Base-by-base conservation (phyloP, 35 echinoderm and acorn worm species). In the Ophioderma brevispina region DNA sequence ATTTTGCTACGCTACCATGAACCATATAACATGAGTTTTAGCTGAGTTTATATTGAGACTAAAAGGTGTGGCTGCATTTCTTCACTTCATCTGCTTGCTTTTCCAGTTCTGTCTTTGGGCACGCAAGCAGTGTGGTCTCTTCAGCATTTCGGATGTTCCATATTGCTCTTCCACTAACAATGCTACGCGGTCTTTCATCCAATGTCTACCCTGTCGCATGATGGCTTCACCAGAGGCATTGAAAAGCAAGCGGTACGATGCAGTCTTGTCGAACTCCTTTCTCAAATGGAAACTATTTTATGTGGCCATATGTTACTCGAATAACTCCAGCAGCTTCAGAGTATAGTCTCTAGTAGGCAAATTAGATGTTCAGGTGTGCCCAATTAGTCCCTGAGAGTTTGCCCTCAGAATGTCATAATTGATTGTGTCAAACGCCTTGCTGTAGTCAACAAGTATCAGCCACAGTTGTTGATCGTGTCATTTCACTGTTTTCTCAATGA, bases 391-490 rank as follows among this genome's bases (percentile, higher is more conserved):
- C 15, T 17, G 78, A 80, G 78, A 80, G 78, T 80, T 36, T 80
- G n/a, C 36, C 78, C 78, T 34, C 78, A 80, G 38, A 33, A 80
- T 33, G 36, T 17, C n/a, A 36, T 40, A 33, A 36, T 80, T 80
- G 31, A 84, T 40, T 32, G 82, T 56, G 82, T 56, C n/a, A n/a
- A 80, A 80, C 2, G 78, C 78, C 78, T 38, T 80, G 78, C 78
- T 80, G 32, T 40, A 84, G 33, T 84, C 82, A 59, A 49, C 82
- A 84, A 56, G n/a, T 40, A 84, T 84, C 82, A 59, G 85, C 85
- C 85, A 77, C 85, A 87, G 85, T 87, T 87, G 85, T 87, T 87
- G 85, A 87, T 87, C 70, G 80, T 87, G 85, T 81, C 55, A 25
- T 77, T 87, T 87, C 85, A 87, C 52, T 38, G 85, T 87, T 76